phyloP scores from a whole-genome alignment of 1,140 invertebrate genomes.

The Trialeurodes vaporariorum region DNA sequence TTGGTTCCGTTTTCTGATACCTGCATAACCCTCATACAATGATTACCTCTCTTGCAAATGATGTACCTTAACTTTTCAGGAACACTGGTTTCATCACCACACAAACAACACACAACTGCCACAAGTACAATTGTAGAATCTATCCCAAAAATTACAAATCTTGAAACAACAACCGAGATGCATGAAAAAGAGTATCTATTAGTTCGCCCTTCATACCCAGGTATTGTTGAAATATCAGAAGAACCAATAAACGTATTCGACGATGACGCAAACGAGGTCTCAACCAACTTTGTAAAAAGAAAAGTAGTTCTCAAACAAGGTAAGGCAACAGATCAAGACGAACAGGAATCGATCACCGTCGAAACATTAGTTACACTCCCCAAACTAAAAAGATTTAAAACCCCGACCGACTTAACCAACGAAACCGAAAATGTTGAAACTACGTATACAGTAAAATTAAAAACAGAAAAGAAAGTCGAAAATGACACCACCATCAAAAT shows the following conservation, averaged over 20 bases:
- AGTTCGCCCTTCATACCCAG: constrained; percentile 13
- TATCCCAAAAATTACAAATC: constrained; percentile 15
- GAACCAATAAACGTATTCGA: no score
- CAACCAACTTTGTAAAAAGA: no score
- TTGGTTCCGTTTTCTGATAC: no score
- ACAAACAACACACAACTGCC: constrained; percentile 20
- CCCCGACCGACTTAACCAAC: no score
- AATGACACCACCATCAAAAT: neutral
- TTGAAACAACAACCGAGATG: constrained; percentile 21
- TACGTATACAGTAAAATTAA: no score
- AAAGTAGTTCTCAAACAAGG: neutral
- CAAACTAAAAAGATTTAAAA: no score
- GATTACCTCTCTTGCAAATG: no score
- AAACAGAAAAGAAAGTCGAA: constrained; percentile 12
- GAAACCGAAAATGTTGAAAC: no score
- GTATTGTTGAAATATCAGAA: constrained; percentile 12
- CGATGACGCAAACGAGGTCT: no score
- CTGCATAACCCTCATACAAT: no score
- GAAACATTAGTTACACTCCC: no score
- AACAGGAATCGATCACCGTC: neutral
- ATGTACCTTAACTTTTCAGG: constrained; percentile 11
- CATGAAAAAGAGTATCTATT: constrained; percentile 19
- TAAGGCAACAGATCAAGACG: neutral
- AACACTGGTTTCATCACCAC: constrained; percentile 4
- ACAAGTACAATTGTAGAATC: constrained; percentile 17